A percentile compares a stretch with the other conserved stretches of the same genome.
Evolutionary conservation across 2,888 invertebrate genomes (phyloP).

Genomic region (Netelia inedita): DNA sequence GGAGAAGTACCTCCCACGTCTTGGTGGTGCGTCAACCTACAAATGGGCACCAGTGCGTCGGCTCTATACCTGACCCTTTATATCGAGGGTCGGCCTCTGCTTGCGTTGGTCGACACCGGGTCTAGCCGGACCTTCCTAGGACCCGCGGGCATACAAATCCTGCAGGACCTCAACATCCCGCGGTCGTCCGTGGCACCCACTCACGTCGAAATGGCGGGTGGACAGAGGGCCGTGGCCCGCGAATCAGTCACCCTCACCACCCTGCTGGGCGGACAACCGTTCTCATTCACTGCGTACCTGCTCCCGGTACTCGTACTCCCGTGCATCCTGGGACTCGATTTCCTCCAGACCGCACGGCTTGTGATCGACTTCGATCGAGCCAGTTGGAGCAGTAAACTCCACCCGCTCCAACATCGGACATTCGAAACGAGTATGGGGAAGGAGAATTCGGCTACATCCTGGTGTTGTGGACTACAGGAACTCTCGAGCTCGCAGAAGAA

Average conservation of each 20-base stretch:
- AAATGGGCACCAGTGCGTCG: not conserved
- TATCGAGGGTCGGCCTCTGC: not conserved
- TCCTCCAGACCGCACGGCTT: not conserved
- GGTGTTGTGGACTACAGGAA: not conserved
- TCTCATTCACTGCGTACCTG: slow-evolving; percentile 13
- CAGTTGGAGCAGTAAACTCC: not conserved
- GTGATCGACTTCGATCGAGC: slow-evolving; percentile 33
- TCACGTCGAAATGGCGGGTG: slow-evolving; percentile 33
- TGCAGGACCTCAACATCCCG: not conserved
- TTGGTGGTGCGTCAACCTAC: not conserved
- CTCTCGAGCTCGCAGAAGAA: too few species aligned
- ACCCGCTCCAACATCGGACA: not conserved
- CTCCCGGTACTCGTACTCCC: slow-evolving; percentile 21
- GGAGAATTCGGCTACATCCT: not conserved
- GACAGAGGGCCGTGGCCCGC: slow-evolving; percentile 6
- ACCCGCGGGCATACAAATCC: too few species aligned
- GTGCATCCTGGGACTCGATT: slow-evolving; percentile 31
- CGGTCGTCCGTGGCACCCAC: not conserved
- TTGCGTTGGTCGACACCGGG: slow-evolving; percentile 22
- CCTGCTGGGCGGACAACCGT: not conserved
- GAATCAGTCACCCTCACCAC: not conserved
- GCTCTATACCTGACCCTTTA: slow-evolving; percentile 23
- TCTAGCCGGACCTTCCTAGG: too few species aligned
- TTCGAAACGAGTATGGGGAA: not conserved
- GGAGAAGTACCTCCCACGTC: not conserved